Percentiles rank a stretch among this genome's conserved stretches.
These are phyloP conservation scores for Pantherophis alleghaniensis DNA, from an alignment of 2,797 vertebrate genomes.

Conservation along the genomic window DNA sequence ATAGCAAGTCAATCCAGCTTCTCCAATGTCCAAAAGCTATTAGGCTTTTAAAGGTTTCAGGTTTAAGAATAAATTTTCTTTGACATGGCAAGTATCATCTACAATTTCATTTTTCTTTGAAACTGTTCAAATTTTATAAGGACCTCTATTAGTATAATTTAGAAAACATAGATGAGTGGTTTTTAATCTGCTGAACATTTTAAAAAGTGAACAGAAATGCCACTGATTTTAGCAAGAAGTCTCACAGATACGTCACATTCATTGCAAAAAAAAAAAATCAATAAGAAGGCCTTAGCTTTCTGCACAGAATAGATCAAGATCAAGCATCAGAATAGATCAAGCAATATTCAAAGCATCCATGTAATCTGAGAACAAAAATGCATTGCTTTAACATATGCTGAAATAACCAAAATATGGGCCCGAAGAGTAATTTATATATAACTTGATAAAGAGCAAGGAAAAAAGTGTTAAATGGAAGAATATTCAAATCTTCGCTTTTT, in stretches of 20 bases:
- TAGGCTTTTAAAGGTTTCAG: background rate
- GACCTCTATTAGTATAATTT: background rate
- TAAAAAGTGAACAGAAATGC: conserved; percentile 40
- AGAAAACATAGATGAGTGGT: conserved; percentile 8
- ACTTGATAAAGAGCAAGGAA: conserved; percentile 66
- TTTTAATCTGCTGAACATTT: conserved; percentile 42
- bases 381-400: conserved; percentile 67
- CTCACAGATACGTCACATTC: conserved; percentile 67
- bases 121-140: background rate
- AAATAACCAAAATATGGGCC: conserved; percentile 73
- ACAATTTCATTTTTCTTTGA: background rate
- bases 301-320: conserved; percentile 71
- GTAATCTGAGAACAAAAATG: conserved; percentile 59
- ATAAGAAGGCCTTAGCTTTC: conserved; percentile 71
- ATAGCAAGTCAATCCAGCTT: background rate
- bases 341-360: conserved; percentile 68
- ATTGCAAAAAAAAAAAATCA: conserved; percentile 69
- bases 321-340: conserved; percentile 74
- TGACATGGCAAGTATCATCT: background rate
- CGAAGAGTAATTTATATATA: conserved; percentile 69
- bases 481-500: conserved; percentile 57
- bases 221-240: conserved; percentile 68
- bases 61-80: background rate
- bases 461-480: conserved; percentile 49
- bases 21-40: background rate